These are phyloP conservation scores for Carterocephalus palaemon DNA, from an alignment of 2,888 invertebrate genomes.

Conservation along the genomic window DNA sequence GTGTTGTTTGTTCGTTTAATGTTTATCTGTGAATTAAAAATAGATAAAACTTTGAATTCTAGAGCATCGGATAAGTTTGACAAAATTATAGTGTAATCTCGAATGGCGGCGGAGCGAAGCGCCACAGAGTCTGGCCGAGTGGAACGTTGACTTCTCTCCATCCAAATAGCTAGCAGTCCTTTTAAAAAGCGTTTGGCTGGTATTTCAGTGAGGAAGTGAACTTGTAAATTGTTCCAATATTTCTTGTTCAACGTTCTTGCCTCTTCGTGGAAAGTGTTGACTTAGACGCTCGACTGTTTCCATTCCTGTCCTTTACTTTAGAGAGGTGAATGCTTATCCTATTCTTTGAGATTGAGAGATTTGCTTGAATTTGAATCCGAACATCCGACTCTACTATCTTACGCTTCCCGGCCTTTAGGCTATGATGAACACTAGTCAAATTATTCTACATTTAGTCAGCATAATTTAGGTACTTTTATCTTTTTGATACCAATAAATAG, in stretches of 20 bases:
- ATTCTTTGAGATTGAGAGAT: too few species aligned
- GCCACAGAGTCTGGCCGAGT: slow-evolving; percentile 61
- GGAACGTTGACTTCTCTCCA: slow-evolving; percentile 55
- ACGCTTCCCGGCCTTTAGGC: too few species aligned
- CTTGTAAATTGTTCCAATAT: slow-evolving; percentile 25
- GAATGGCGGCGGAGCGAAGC: slow-evolving; percentile 48
- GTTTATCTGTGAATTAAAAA: slow-evolving; percentile 25
- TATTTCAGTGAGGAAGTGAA: slow-evolving; percentile 22
- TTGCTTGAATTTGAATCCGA: too few species aligned
- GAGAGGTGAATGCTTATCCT: too few species aligned
- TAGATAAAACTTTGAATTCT: slow-evolving; percentile 40
- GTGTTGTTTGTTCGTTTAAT: slow-evolving; percentile 12
- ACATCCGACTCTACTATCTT: too few species aligned
- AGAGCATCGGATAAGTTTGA: slow-evolving; percentile 57
- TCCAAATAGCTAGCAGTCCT: slow-evolving; percentile 39
- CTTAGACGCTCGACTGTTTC: neutral
- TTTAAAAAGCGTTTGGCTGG: slow-evolving; percentile 24
- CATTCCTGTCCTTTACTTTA: too few species aligned
- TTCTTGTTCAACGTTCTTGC: slow-evolving; percentile 18
- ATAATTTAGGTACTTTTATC: too few species aligned
- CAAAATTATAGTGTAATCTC: slow-evolving; percentile 59
- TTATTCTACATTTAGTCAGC: too few species aligned
- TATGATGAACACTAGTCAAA: too few species aligned
- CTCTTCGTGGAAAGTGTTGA: slow-evolving; percentile 2
- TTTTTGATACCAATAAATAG: too few species aligned